phyloP scores from a whole-genome alignment of 2,888 invertebrate genomes.

The Allolobophora icterica region DNA sequence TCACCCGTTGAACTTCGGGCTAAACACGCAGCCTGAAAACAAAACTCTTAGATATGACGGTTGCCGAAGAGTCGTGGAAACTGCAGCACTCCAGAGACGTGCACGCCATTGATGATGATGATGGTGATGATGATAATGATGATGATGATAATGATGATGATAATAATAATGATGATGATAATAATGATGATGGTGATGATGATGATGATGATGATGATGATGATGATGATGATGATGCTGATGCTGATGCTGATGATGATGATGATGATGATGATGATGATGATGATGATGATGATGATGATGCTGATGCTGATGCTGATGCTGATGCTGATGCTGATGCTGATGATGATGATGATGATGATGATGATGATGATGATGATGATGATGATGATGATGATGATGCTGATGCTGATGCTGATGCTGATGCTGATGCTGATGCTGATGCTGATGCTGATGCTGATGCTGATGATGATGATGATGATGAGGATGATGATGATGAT shows the following conservation, averaged over 20 bases:
- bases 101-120: background rate
- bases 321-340: slow-evolving; percentile 20
- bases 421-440: slow-evolving; percentile 8
- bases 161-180: background rate
- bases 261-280: slow-evolving; percentile 33
- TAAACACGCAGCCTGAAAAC: no score
- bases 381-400: slow-evolving; percentile 28
- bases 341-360: slow-evolving; percentile 31
- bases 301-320: no score
- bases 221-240: slow-evolving; percentile 27
- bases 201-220: slow-evolving; percentile 32
- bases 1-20: background rate
- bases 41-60: no score
- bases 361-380: slow-evolving; percentile 25
- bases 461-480: slow-evolving; percentile 25
- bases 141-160: slow-evolving; percentile 1
- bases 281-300: slow-evolving; percentile 23
- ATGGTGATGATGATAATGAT: slow-evolving; percentile 28
- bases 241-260: slow-evolving; percentile 21
- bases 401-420: slow-evolving; percentile 26
- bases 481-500: slow-evolving; percentile 31
- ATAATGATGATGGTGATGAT: slow-evolving; percentile 21
- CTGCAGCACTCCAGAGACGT: background rate
- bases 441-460: no score
- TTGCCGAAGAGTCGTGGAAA: no score